These are phyloP conservation scores for Bombus soroeensis DNA, from an alignment of 1,140 invertebrate species.

Conservation along the genomic window DNA sequence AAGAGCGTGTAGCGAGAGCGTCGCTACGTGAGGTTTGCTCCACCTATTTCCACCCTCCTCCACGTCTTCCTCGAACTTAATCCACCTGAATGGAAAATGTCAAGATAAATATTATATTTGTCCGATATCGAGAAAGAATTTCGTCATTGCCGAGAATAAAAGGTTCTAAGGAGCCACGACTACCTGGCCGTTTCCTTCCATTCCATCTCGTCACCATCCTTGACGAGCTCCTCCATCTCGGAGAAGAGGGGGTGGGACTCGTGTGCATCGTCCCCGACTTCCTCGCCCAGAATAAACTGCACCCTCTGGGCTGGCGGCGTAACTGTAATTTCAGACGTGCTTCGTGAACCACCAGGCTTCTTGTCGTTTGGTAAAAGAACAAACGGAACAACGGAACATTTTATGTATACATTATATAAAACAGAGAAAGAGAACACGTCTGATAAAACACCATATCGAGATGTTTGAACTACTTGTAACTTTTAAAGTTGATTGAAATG, in stretches of 20 bases:
- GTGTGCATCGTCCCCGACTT: slow-evolving; percentile 92
- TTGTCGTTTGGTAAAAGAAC: background rate
- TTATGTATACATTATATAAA: background rate
- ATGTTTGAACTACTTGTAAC: background rate
- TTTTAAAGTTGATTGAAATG: background rate
- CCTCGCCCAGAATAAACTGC: slow-evolving; percentile 97
- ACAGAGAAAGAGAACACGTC: background rate
- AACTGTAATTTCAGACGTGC: slow-evolving; percentile 84
- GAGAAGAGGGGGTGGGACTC: slow-evolving; percentile 95
- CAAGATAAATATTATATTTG: background rate
- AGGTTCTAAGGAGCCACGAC: background rate
- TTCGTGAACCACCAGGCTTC: background rate
- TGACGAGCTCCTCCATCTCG: slow-evolving; percentile 96
- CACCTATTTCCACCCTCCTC: slow-evolving; percentile 97
- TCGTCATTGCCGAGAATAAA: background rate
- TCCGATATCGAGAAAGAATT: background rate
- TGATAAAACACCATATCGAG: no score
- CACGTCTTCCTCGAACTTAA: slow-evolving; percentile 97
- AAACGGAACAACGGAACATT: background rate
- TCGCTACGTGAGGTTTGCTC: slow-evolving; percentile 97
- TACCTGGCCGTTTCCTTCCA: slow-evolving; percentile 98
- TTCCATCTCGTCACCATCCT: slow-evolving; percentile 94
- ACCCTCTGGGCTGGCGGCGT: slow-evolving; percentile 95
- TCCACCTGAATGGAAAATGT: slow-evolving; percentile 87
- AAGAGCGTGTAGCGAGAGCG: slow-evolving; percentile 94